Evolutionary conservation across 2,113 vertebrate genomes (phyloP).

Genomic region (Pontoporia blainvillei): DNA sequence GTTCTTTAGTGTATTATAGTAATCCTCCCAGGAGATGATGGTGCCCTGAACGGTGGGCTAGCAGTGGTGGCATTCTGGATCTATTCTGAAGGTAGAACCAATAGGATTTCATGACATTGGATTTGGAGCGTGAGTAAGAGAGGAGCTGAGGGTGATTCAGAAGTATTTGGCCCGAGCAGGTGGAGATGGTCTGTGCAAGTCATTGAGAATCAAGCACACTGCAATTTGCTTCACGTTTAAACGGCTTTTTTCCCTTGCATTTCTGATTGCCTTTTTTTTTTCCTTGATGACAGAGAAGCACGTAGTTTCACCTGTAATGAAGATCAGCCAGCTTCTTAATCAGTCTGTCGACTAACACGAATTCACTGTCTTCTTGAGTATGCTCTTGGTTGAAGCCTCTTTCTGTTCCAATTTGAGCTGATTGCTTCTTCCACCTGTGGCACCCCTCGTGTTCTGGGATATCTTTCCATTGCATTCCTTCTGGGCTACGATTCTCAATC

Average conservation of each 20-base stretch:
- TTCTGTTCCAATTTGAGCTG: background rate
- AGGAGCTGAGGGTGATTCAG: background rate
- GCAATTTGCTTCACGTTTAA: background rate
- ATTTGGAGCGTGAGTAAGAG: background rate
- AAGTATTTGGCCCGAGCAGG: background rate
- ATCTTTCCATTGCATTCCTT: background rate
- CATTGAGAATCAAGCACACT: background rate
- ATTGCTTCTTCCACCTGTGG: background rate
- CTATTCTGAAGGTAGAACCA: background rate
- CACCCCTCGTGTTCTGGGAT: background rate
- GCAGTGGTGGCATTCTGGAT: background rate
- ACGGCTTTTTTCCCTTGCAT: background rate
- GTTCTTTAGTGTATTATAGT: too few relatives aligned
- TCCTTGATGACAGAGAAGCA: background rate
- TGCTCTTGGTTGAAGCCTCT: background rate
- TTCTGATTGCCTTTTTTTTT: background rate
- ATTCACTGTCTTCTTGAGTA: background rate
- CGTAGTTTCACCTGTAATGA: background rate
- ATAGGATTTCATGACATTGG: background rate
- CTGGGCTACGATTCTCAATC: background rate
- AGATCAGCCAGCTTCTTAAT: background rate
- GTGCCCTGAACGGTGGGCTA: background rate
- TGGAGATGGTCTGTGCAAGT: background rate
- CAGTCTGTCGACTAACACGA: background rate
- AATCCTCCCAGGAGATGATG: background rate